Conservation (phyloP, 2,888 invertebrate genomes). For the Cyaniris semiargus region DNA sequence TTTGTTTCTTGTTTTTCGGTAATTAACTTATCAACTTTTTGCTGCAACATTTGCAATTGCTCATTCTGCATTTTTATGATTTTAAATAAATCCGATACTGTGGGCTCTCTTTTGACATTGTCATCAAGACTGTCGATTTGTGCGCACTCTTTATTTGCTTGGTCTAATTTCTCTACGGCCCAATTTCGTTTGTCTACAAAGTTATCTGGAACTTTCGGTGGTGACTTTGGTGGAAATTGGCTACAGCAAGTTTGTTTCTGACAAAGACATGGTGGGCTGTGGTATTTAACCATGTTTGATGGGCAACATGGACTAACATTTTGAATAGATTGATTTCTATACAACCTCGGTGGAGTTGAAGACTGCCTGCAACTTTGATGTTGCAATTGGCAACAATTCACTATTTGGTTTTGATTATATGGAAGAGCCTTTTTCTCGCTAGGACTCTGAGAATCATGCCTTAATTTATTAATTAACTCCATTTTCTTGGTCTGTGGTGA, state of each 20-base stretch:
- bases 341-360: not conserved
- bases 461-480: slow-evolving; percentile 49
- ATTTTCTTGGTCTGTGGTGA: slow-evolving; percentile 51
- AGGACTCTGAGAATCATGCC: slow-evolving; percentile 34
- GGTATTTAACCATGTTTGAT: slow-evolving; percentile 35
- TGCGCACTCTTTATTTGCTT: slow-evolving; percentile 51
- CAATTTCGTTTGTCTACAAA: slow-evolving; percentile 65
- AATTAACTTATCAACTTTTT: slow-evolving; percentile 82
- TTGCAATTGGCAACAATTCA: not conserved
- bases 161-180: slow-evolving; percentile 64
- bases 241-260: slow-evolving; percentile 16
- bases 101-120: slow-evolving; percentile 75
- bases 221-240: slow-evolving; percentile 11
- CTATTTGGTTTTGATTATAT: not conserved
- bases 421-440: slow-evolving; percentile 20
- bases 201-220: slow-evolving; percentile 46
- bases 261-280: slow-evolving; percentile 32
- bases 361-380: slow-evolving; percentile 26
- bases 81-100: slow-evolving; percentile 81
- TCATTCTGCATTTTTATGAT: slow-evolving; percentile 85
- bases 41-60: slow-evolving; percentile 82
- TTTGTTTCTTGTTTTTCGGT: slow-evolving; percentile 48
- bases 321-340: not conserved
- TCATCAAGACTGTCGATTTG: slow-evolving; percentile 60
- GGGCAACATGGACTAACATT: slow-evolving; percentile 9